Base-by-base conservation (phyloP, 2,888 invertebrate species). In the Apamea monoglypha region DNA sequence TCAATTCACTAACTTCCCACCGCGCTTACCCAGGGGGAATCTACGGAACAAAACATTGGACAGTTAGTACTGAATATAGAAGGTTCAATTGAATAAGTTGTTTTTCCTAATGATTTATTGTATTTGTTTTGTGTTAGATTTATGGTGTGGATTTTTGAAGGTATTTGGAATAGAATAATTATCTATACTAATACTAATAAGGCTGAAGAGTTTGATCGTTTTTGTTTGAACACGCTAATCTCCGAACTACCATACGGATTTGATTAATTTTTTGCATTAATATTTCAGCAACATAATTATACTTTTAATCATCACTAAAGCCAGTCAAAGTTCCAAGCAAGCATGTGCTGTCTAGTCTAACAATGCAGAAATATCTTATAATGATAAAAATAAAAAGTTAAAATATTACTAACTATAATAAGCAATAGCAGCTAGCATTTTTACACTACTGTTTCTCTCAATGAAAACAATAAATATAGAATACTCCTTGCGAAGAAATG, bases 1-100 rank as follows among this genome's bases (percentile, higher is more conserved):
- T 91, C 91, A 91, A 91, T 91, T 89, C 88, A 76, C 85, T 78
- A 91, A 91, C 88, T 90, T 90, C 80, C 67, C 56, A 78, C 81
- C 74, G 74, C 76, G 73, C 64, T 68, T 44, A 68, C 88, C 81
- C 90, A 64, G 12, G 87, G 88, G 88, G 88, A 81, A 84, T 85
- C 76, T 78, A 74, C 77, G 74, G 80, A 89, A 89, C 89, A 86
- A 88, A 86, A 88, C 84, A 88, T 82, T 83, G 79, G 80, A 86
- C 82, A 83, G 76, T 85, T 84, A 80, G 75, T 36, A 69, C 77
- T 40, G 56, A 77, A 74, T 83, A 87, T 85, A 79, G 78, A 73
- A 73, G 72, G 70, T 75, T 67, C 80, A 87, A 83, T 88, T 80
- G 78, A 87, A 88, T 89, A 85, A 81, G 76, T 88, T 89, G 77